Base-by-base conservation (phyloP, 2,888 invertebrate species). In the Heterodera filipjevi region DNA sequence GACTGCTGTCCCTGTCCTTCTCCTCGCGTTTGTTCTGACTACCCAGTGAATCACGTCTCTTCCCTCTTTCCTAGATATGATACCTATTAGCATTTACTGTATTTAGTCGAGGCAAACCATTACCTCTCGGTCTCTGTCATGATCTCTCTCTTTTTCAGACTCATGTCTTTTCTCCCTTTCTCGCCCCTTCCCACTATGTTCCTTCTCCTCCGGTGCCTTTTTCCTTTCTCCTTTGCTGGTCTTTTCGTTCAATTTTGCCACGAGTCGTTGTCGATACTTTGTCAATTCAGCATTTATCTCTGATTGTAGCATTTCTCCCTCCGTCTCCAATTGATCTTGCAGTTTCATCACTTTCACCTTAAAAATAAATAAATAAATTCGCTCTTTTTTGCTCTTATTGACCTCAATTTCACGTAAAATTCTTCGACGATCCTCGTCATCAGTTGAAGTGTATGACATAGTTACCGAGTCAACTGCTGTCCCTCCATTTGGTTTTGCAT, bases 361-460 rank as follows among this genome's bases (percentile, higher is more conserved):
- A 44, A 84, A 73, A n/a, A 77, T 77, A 78, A 46, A 64, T 19
- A 53, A n/a, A 14, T 5, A 22, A 44, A 16, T 39, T 39, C 39
- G 39, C 39, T 2, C n/a, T 6, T 6, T 59, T 19, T 70, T 59
- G 12, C 49, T 16, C 49, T 14, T 16, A 49, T 19, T 70, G 5
- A 91, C 93, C 91, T 98, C 98, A 86, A 99, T 94, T 90, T 97
- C 96, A 35, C 97, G 92, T 8, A 92, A 85, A 83, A 91, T 89
- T 68, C 89, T 88, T 72, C 91, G 82, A 76, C 90, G 86, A 77
- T 90, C 90, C 80, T 91, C 91, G 6, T 89, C 89, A 86, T 89
- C 75, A 59, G 32, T 64, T 27, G 27, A 59, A 12, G 27, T 27
- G 27, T 5, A 6, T 16, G 53, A 53, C 6, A 22, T 2, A 6